Evolutionary conservation across 2,797 vertebrate genomes (phyloP).

Genomic region (Anguilla obscura): DNA sequence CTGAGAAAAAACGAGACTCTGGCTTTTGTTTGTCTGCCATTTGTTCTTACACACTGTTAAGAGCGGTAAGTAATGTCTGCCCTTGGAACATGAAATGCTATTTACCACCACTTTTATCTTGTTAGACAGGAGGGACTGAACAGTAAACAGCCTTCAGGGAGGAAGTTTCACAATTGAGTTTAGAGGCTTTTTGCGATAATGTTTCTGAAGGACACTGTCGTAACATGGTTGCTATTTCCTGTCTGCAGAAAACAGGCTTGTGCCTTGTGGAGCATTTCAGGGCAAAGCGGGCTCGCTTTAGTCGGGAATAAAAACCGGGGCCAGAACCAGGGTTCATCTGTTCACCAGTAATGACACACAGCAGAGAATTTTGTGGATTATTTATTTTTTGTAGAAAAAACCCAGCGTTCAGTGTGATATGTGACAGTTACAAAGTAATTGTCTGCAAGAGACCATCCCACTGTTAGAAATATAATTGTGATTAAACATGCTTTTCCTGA

Average conservation of each 20-base stretch:
- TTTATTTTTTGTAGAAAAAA: neutral
- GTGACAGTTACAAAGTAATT: too few species aligned
- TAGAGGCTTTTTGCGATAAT: slow-evolving; percentile 1
- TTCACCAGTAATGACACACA: neutral
- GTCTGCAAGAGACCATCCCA: neutral
- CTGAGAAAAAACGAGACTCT: neutral
- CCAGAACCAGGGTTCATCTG: neutral
- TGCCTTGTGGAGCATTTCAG: neutral
- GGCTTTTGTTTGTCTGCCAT: neutral
- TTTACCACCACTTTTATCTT: neutral
- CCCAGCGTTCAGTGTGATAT: neutral
- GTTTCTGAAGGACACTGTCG: neutral
- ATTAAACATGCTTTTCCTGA: too few species aligned
- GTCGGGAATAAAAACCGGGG: neutral
- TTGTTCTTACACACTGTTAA: neutral
- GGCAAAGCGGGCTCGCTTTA: neutral
- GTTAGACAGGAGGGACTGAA: neutral
- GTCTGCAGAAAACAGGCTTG: neutral
- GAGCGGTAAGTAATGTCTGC: neutral
- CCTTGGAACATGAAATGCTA: neutral
- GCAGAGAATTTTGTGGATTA: neutral
- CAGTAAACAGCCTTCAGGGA: slow-evolving; percentile 5
- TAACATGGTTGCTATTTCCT: neutral
- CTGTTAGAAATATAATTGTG: neutral
- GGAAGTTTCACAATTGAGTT: slow-evolving; percentile 1